Base-by-base conservation (phyloP, 2,888 invertebrate species). In the Sthenelais limicola region DNA sequence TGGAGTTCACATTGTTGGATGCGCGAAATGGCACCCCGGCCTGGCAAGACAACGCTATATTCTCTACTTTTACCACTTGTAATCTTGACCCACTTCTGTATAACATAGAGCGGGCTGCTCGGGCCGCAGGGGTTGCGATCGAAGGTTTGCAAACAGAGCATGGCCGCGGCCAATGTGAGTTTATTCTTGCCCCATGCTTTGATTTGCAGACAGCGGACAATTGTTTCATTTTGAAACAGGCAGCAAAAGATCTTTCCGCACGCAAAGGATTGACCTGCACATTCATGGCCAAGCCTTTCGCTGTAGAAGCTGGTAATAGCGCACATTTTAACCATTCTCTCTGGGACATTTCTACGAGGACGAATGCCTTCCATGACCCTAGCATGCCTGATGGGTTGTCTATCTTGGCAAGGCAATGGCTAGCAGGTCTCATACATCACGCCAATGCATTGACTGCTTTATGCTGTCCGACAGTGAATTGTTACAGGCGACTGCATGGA, bases 261-360 rank as follows among this genome's bases (percentile, higher is more conserved):
- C 28, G 43, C 9, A 5, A 56, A 5, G 73, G 73, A 9, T 33
- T 49, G 9, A 18, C 58, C 43, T 73, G 74, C 7, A 73, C 68
- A 12, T 80, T 80, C 77, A 80, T 80, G 79, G 68, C 73, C 28
- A 68, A 73, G 33, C 73, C 75, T 7, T 12, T 48, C 51, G 24
- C 47, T 15, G 48, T 52, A 1, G 26, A 43, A n/a, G 56, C 66
- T 0, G 62, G 68, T 7, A 77, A 73, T 68, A 76, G 72, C 4
- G 51, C 73, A 5, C 80, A 80, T 68, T 74, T 71, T 70, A 80
- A 80, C 73, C 74, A 74, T 35, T 80, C 79, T 12, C 73, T 80
- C 26, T 75, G 75, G 76, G 33, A 58, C 35, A n/a, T 32, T 15
- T 35, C 33, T 21, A 43, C 15, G 21, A 62, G 35, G 15, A 56